These are phyloP conservation scores for Exaiptasia diaphana DNA, from an alignment of 64 coral and sea anemone species.

Conservation along the genomic window DNA sequence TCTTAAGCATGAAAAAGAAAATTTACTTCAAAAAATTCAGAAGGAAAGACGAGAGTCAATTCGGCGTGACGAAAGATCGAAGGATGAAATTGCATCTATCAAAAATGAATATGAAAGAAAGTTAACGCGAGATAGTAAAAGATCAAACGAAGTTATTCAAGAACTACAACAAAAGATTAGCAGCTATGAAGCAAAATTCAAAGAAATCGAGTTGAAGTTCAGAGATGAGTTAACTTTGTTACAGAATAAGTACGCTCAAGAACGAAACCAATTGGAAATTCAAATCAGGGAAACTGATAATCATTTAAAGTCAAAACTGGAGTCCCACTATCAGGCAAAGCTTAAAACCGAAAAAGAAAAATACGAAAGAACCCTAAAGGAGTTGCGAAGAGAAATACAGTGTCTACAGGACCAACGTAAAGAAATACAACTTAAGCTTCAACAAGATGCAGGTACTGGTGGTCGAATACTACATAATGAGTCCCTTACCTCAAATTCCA, in stretches of 20 bases:
- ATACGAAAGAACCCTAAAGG: constrained; percentile 46
- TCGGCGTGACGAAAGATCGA: neutral
- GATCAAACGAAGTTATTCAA: neutral
- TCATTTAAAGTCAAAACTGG: neutral
- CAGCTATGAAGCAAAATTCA: constrained; percentile 4
- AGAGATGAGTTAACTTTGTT: neutral
- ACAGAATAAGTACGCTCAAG: constrained; percentile 15
- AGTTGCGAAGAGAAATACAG: constrained; percentile 44
- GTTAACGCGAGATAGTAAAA: constrained; percentile 11
- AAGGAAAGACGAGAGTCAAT: neutral
- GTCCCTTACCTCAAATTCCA: neutral
- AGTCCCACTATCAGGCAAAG: constrained; percentile 18
- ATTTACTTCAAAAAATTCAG: constrained; percentile 1
- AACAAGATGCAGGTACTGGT: neutral
- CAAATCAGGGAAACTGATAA: constrained; percentile 1
- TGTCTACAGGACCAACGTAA: constrained; percentile 54
- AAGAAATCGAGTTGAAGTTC: constrained; percentile 30
- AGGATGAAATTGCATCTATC: neutral
- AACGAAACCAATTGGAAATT: constrained; percentile 11
- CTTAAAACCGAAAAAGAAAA: constrained; percentile 43
- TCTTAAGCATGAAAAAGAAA: constrained; percentile 34
- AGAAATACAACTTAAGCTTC: constrained; percentile 45
- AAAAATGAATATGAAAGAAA: constrained; percentile 10
- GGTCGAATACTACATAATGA: neutral
- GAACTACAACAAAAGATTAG: constrained; percentile 14